These are phyloP conservation scores for Andrena chrysosceles DNA, from an alignment of 2,888 invertebrate genomes.

Conservation along the genomic window DNA sequence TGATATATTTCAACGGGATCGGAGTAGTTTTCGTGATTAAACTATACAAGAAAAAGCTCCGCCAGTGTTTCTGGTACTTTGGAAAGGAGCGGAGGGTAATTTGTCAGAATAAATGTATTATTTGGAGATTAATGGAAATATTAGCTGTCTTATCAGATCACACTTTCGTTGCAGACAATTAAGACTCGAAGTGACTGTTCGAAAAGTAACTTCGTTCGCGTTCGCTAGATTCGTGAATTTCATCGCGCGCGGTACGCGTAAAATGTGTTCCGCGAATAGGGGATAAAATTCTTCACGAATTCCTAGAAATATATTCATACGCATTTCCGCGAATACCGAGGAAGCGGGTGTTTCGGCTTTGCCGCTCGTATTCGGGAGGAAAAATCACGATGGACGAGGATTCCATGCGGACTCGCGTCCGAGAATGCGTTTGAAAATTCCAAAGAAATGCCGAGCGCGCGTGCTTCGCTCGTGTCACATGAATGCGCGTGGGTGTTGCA, in stretches of 20 bases:
- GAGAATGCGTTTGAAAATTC: slow-evolving; percentile 68
- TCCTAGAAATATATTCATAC: slow-evolving; percentile 16
- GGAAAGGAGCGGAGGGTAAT: too few relatives aligned
- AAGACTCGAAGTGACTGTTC: background rate
- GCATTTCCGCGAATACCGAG: background rate
- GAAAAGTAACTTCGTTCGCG: background rate
- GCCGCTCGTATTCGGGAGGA: slow-evolving; percentile 37
- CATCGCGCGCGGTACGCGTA: background rate
- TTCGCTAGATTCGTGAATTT: slow-evolving; percentile 11
- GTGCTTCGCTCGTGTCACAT: slow-evolving; percentile 1
- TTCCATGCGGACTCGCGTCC: slow-evolving; percentile 51
- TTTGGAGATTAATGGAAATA: background rate
- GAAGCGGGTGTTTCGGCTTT: slow-evolving; percentile 33
- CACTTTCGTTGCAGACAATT: background rate
- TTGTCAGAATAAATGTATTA: too few relatives aligned
- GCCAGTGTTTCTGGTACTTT: background rate
- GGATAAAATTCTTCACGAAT: slow-evolving; percentile 20
- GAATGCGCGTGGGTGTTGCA: slow-evolving; percentile 3
- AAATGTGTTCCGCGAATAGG: background rate
- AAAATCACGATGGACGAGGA: slow-evolving; percentile 61
- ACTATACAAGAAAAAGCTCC: background rate
- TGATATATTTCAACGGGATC: slow-evolving; percentile 18
- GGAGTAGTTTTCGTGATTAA: slow-evolving; percentile 7
- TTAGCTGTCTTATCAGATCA: background rate
- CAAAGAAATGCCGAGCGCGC: slow-evolving; percentile 40